Percentiles rank a stretch among this genome's conserved stretches.
phyloP scores from a whole-genome alignment of 92 coral and sea anemone genomes.

The Pocillopora grandis region DNA sequence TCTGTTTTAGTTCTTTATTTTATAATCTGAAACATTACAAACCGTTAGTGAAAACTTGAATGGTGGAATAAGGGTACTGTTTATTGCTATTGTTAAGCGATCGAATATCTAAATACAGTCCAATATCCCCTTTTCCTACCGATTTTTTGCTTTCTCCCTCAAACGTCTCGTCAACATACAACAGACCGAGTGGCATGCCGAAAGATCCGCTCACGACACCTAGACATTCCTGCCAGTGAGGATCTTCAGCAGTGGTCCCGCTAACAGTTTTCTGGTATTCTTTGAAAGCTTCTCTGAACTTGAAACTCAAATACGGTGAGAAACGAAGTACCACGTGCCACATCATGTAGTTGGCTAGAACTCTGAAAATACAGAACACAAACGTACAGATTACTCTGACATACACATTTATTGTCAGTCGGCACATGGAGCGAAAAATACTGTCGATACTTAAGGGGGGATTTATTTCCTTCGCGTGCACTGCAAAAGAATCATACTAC shows the following conservation, averaged over 20 bases:
- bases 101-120: too few species aligned
- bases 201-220: constrained; percentile 65
- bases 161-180: constrained; percentile 80
- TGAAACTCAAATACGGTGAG: constrained; percentile 53
- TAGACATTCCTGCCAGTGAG: constrained; percentile 89
- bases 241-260: constrained; percentile 79
- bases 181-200: constrained; percentile 91
- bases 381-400: neutral
- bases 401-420: neutral
- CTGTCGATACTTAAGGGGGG: too few species aligned
- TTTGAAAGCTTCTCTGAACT: constrained; percentile 54
- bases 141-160: constrained; percentile 73
- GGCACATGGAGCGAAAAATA: neutral
- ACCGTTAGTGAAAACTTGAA: too few species aligned
- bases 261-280: constrained; percentile 45
- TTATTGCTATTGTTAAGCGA: too few species aligned
- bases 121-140: constrained; percentile 50
- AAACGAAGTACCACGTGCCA: constrained; percentile 76
- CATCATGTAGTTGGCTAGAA: constrained; percentile 93
- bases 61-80: too few species aligned
- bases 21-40: too few species aligned
- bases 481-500: too few species aligned
- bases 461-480: too few species aligned
- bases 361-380: constrained; percentile 31
- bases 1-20: too few species aligned